Conservation (phyloP, 2,888 invertebrate species). For the Hemithea aestivaria region DNA sequence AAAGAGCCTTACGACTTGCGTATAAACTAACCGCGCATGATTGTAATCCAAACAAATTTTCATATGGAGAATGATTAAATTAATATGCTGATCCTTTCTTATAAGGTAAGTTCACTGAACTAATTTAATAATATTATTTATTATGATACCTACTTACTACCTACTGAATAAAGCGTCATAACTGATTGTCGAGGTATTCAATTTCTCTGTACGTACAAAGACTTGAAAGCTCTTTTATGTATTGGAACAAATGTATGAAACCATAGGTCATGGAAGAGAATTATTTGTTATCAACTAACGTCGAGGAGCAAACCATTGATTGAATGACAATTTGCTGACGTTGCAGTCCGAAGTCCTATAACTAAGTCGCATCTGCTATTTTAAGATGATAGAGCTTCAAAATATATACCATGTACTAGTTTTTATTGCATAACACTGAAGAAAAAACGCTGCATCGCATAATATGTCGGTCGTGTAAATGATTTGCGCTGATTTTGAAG, state of each 20-base stretch:
- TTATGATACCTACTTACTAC: neutral
- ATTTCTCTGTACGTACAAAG: too few species aligned
- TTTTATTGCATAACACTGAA: constrained; percentile 54
- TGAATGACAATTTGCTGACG: constrained; percentile 2
- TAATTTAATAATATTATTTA: constrained; percentile 17
- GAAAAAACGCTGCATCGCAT: constrained; percentile 46
- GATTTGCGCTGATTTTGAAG: constrained; percentile 60
- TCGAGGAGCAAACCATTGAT: neutral
- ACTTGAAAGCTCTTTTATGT: too few species aligned
- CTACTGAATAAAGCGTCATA: too few species aligned
- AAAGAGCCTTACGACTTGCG: constrained; percentile 28
- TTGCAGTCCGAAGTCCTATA: constrained; percentile 10
- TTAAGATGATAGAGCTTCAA: constrained; percentile 25
- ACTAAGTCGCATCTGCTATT: constrained; percentile 1
- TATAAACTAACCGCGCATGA: constrained; percentile 26
- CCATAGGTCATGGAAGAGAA: too few species aligned
- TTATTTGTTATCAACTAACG: too few species aligned
- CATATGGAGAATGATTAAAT: constrained; percentile 35
- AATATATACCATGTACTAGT: constrained; percentile 42
- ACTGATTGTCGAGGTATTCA: too few species aligned
- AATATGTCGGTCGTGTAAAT: constrained; percentile 58
- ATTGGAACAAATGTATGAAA: too few species aligned
- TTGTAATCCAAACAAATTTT: constrained; percentile 35
- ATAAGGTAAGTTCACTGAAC: constrained; percentile 30
- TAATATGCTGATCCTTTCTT: constrained; percentile 25